phyloP scores from a whole-genome alignment of 2,113 vertebrate genomes.

The Microcebus lehilahytsara region DNA sequence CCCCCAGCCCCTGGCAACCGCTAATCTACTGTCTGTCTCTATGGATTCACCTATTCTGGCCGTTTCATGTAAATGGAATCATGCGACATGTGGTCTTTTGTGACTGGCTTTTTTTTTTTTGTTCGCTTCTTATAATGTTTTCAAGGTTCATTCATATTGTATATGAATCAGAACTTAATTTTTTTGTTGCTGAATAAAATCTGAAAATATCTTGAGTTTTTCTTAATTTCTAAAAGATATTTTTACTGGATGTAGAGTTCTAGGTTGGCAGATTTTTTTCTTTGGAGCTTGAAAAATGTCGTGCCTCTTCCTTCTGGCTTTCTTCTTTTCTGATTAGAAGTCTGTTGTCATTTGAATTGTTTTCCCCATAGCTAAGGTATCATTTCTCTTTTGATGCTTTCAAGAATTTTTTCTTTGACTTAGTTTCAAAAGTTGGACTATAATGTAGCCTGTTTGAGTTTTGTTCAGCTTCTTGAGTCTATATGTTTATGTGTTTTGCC shows the following conservation, averaged over 20 bases:
- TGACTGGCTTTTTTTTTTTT: too few species aligned
- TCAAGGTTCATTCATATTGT: neutral
- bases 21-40: too few species aligned
- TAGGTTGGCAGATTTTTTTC: neutral
- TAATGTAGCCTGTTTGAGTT: neutral
- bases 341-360: neutral
- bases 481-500: neutral
- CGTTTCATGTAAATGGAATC: too few species aligned
- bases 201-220: neutral
- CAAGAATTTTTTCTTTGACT: neutral
- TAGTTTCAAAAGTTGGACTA: neutral
- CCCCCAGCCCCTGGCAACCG: too few species aligned
- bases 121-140: neutral
- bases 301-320: neutral
- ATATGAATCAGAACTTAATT: neutral
- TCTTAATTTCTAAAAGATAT: neutral
- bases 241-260: neutral
- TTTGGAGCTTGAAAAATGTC: neutral
- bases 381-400: neutral
- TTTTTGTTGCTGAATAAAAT: neutral
- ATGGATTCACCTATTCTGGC: too few species aligned
- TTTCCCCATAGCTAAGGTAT: neutral
- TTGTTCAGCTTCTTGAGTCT: neutral
- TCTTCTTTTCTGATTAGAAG: neutral
- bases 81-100: too few species aligned